phyloP scores from a whole-genome alignment of 30 jellyfish, hydroid and myxozoan species.

The Hydra vulgaris region DNA sequence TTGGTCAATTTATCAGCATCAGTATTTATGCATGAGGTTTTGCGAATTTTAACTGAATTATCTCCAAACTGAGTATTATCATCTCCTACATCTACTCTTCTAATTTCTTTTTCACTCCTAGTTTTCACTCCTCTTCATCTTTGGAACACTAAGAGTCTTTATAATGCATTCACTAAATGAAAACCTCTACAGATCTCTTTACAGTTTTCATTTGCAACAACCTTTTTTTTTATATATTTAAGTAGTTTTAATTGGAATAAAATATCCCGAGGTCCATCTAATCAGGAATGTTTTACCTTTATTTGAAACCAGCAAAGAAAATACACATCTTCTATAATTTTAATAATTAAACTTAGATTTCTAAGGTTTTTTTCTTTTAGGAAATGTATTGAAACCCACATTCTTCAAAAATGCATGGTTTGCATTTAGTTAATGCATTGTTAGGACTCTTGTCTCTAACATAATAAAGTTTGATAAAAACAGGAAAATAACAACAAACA shows the following conservation, averaged over 20 bases:
- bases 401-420: neutral
- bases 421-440: no score
- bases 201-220: neutral
- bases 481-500: no score
- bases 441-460: no score
- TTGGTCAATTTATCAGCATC: neutral
- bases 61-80: neutral
- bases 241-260: neutral
- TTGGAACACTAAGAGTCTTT: neutral
- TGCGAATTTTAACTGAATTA: neutral
- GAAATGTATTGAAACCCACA: neutral
- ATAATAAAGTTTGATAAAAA: no score
- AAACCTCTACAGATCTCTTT: neutral
- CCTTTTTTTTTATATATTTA: neutral
- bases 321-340: neutral
- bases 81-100: neutral
- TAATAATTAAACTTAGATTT: neutral
- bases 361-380: neutral
- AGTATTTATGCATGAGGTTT: neutral
- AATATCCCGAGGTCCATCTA: neutral
- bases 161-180: neutral
- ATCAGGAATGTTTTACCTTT: neutral
- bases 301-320: neutral
- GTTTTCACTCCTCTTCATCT: neutral
- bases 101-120: neutral